A percentile compares a stretch with the other conserved stretches of the same genome.
Evolutionary conservation across 2,888 invertebrate genomes (phyloP).

Genomic region (Eledone cirrhosa): DNA sequence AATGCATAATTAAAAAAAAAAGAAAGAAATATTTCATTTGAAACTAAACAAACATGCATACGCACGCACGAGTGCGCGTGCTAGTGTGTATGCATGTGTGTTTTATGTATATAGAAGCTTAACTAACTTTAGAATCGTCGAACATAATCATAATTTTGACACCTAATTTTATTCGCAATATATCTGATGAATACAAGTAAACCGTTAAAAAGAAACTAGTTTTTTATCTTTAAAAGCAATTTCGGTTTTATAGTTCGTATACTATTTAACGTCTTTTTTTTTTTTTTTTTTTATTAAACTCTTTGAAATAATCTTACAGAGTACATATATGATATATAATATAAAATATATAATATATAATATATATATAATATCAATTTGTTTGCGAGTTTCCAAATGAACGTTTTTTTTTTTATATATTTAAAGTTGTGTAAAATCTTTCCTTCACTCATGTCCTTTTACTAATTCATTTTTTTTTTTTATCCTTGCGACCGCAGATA

Average conservation of each 20-base stretch:
- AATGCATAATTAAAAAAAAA: too few species aligned
- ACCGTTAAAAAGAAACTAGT: neutral
- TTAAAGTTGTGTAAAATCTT: neutral
- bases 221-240: neutral
- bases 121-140: neutral
- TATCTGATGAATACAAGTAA: neutral
- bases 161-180: neutral
- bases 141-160: neutral
- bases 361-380: too few species aligned
- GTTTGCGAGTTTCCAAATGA: too few species aligned
- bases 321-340: too few species aligned
- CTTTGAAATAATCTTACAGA: too few species aligned
- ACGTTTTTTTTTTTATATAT: neutral
- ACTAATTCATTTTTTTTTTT: neutral
- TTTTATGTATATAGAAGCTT: conserved; percentile 4
- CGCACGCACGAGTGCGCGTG: neutral
- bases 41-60: neutral
- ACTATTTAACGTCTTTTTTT: neutral
- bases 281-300: neutral
- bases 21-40: too few species aligned
- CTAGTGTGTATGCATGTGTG: neutral
- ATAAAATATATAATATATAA: too few species aligned
- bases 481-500: conserved; percentile 45
- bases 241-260: neutral
- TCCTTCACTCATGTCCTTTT: neutral